Percentiles rank a stretch among this genome's conserved stretches.
Conservation (phyloP, 2,797 vertebrate genomes). For the Cryptoprocta ferox region DNA sequence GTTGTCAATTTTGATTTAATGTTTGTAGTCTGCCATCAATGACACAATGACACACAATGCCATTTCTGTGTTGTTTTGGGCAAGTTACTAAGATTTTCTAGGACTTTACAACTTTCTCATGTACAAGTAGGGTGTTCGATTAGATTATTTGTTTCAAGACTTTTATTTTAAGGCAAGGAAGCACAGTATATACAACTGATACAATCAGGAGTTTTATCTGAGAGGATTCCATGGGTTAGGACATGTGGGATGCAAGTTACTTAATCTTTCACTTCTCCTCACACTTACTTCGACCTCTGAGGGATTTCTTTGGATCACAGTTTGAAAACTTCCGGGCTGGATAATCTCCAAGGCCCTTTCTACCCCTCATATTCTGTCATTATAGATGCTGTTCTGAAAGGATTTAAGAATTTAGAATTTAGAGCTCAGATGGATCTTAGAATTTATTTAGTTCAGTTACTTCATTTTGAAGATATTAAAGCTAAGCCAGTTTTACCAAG, state of each 20-base stretch:
- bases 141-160: neutral
- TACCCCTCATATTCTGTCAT: neutral
- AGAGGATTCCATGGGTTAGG: neutral
- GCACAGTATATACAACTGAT: neutral
- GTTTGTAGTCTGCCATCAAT: neutral
- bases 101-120: neutral
- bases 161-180: neutral
- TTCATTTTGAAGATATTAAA: conserved; percentile 35
- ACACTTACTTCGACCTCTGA: neutral
- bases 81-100: neutral
- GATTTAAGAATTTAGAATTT: conserved; percentile 17
- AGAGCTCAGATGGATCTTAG: neutral
- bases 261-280: neutral
- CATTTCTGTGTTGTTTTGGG: neutral
- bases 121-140: neutral
- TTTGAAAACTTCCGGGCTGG: neutral
- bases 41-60: neutral
- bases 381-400: neutral
- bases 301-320: neutral
- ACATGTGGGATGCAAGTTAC: neutral
- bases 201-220: neutral
- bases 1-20: neutral
- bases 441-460: neutral
- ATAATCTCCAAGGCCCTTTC: neutral
- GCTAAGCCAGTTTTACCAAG: neutral